These are phyloP conservation scores for Platysteira castanea DNA, from an alignment of 2,113 vertebrate genomes.

Conservation along the genomic window DNA sequence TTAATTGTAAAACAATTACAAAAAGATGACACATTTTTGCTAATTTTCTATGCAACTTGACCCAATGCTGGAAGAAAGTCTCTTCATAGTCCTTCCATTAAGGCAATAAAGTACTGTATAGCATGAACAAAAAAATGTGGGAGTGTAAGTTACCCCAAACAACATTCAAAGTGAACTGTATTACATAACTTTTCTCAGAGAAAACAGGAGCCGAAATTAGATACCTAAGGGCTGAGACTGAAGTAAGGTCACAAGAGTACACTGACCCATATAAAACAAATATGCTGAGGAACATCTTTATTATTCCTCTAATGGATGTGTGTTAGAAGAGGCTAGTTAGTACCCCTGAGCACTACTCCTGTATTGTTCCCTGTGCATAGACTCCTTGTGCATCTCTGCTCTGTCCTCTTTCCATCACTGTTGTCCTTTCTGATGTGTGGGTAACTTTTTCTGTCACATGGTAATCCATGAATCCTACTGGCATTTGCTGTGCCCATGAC, in stretches of 20 bases:
- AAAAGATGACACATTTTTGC: background rate
- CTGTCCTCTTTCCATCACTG: background rate
- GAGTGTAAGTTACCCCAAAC: background rate
- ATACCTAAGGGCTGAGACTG: background rate
- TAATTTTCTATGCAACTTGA: background rate
- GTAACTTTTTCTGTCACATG: background rate
- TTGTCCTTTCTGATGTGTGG: background rate
- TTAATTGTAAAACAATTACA: background rate
- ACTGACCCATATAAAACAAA: background rate
- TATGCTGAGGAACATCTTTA: background rate
- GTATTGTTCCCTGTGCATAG: background rate
- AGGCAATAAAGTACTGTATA: background rate
- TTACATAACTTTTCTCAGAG: background rate
- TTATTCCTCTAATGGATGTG: background rate
- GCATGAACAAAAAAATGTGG: background rate
- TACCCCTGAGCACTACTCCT: background rate
- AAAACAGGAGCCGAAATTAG: background rate
- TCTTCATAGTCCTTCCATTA: background rate
- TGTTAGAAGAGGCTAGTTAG: background rate
- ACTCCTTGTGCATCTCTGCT: background rate
- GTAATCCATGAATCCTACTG: background rate
- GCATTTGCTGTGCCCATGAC: background rate
- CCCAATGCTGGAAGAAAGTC: background rate
- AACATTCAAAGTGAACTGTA: background rate
- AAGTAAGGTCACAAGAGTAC: background rate